These are phyloP conservation scores for Bujurquina vittata DNA, from an alignment of 2,113 vertebrate genomes.

Conservation along the genomic window DNA sequence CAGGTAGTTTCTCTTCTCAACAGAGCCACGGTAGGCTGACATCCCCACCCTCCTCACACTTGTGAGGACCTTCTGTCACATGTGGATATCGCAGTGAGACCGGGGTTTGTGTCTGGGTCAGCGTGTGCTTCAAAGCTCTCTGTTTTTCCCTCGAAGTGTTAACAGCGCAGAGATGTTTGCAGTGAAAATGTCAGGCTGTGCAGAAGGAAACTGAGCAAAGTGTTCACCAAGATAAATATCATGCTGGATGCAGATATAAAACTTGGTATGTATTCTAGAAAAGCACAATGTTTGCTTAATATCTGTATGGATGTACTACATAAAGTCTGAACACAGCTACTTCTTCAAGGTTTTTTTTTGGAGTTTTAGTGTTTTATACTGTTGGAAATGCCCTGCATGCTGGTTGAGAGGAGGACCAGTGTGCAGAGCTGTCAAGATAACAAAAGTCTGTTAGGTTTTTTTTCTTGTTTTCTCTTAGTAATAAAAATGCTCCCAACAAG, in stretches of 20 bases:
- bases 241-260: neutral
- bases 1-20: neutral
- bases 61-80: neutral
- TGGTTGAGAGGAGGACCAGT: too few relatives aligned
- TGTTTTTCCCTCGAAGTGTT: neutral
- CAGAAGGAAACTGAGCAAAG: neutral
- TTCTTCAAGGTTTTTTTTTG: neutral
- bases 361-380: too few relatives aligned
- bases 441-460: too few relatives aligned
- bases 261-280: neutral
- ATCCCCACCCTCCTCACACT: neutral
- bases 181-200: constrained; percentile 18
- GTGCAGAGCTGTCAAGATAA: too few relatives aligned
- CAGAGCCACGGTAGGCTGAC: neutral
- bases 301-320: neutral
- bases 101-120: neutral
- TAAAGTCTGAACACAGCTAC: neutral
- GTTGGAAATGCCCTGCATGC: too few relatives aligned
- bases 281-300: neutral
- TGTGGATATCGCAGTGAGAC: neutral
- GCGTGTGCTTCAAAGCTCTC: neutral
- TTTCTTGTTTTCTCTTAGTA: neutral
- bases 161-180: neutral
- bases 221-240: constrained; percentile 9
- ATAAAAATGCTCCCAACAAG: too few relatives aligned